Conservation (phyloP, 2,113 vertebrate genomes). For the Periophthalmodon schlosseri region DNA sequence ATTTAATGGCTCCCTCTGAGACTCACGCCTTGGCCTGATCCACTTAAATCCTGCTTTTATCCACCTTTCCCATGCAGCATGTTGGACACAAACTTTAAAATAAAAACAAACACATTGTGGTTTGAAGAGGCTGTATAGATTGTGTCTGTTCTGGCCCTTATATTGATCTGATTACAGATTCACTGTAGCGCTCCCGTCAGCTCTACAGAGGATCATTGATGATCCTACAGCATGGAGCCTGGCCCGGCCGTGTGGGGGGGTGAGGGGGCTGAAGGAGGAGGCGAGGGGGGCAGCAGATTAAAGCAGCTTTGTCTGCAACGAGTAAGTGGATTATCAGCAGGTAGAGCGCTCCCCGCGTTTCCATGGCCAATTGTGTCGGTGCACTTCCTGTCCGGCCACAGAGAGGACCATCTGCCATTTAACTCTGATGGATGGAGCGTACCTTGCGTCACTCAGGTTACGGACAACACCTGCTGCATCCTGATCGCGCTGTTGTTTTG, state of each 20-base stretch:
- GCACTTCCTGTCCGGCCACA: slow-evolving; percentile 70
- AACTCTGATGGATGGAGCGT: slow-evolving; percentile 72
- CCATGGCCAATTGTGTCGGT: slow-evolving; percentile 70
- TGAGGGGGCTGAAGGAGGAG: slow-evolving; percentile 34
- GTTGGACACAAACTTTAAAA: slow-evolving; percentile 9
- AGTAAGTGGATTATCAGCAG: slow-evolving; percentile 80
- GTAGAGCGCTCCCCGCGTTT: slow-evolving; percentile 74
- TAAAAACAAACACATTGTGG: not conserved
- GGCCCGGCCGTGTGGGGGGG: slow-evolving; percentile 54
- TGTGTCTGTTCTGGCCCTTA: slow-evolving; percentile 4
- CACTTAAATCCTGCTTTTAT: slow-evolving; percentile 28
- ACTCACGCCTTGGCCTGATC: slow-evolving; percentile 47
- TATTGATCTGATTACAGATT: slow-evolving; percentile 43
- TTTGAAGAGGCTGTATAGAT: not conserved
- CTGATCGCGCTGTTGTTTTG: slow-evolving; percentile 63
- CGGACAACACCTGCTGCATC: slow-evolving; percentile 68
- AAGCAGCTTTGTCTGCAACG: slow-evolving; percentile 73
- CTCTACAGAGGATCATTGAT: slow-evolving; percentile 52
- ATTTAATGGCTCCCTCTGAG: slow-evolving; percentile 65
- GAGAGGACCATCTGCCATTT: slow-evolving; percentile 79
- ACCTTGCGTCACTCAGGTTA: slow-evolving; percentile 63
- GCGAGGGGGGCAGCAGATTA: slow-evolving; percentile 64
- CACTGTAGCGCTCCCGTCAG: slow-evolving; percentile 35
- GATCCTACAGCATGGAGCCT: slow-evolving; percentile 53
- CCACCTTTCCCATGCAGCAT: slow-evolving; percentile 25